phyloP scores from a whole-genome alignment of 2,888 invertebrate species.

The Abrostola tripartita region DNA sequence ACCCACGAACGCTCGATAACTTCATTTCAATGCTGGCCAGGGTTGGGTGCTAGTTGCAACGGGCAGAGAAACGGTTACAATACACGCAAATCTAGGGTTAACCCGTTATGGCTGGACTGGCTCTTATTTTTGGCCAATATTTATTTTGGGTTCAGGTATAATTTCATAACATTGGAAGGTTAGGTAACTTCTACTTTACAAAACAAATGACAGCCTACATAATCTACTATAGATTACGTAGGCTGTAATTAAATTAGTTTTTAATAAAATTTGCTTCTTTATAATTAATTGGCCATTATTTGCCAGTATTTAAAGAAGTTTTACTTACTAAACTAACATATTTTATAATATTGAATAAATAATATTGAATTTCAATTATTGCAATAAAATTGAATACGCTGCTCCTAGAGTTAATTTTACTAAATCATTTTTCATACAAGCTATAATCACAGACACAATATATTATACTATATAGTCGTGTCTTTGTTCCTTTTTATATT shows the following conservation, averaged over 20 bases:
- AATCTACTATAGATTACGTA: background rate
- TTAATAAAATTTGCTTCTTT: background rate
- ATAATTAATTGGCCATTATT: background rate
- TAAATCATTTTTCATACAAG: too few relatives aligned
- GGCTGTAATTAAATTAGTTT: background rate
- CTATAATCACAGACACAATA: too few relatives aligned
- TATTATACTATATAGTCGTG: too few relatives aligned
- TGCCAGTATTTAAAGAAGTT: too few relatives aligned
- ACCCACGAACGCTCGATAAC: slow-evolving; percentile 76
- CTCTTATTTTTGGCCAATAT: background rate
- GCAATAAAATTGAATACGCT: too few relatives aligned
- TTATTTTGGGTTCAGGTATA: background rate
- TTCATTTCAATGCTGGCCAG: slow-evolving; percentile 68
- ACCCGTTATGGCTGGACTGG: background rate
- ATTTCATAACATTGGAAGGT: too few relatives aligned
- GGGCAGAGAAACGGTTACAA: background rate
- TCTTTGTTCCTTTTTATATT: slow-evolving; percentile 17
- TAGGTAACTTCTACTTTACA: too few relatives aligned
- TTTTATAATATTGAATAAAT: too few relatives aligned
- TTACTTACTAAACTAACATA: background rate
- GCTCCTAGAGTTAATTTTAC: too few relatives aligned
- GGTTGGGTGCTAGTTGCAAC: slow-evolving; percentile 39
- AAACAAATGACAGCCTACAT: too few relatives aligned
- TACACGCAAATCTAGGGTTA: background rate
- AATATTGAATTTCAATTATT: too few relatives aligned